Base-by-base conservation (phyloP, 2,113 vertebrate species). In the Forbesichthys agassizii region DNA sequence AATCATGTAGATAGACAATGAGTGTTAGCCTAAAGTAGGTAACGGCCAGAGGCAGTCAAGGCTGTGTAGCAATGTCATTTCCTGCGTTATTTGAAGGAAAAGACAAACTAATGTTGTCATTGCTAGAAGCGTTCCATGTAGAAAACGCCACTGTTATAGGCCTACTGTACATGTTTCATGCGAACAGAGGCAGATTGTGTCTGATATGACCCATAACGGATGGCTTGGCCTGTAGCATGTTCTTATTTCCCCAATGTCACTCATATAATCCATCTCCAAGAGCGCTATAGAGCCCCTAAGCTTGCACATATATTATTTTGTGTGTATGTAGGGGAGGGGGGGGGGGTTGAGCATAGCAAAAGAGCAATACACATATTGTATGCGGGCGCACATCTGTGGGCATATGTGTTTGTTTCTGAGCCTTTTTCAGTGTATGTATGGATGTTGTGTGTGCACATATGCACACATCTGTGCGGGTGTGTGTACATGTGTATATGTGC, bases 241-340 rank as follows among this genome's bases (percentile, higher is more conserved):
- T 84, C 90, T 93, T 92, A 92, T 93, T 92, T 92, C 88, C 90
- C 87, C 87, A 82, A 88, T 86, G 92, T 90, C 90, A 89, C 82
- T 83, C 85, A 81, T 72, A 81, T 89, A 86, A 92, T 91, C 90
- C 84, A 87, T 88, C 88, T 88, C 75, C 48, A 55, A 74, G 71
- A 80, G 75, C 80, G 55, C 62, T 68, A 73, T 27, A 42, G 36
- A 42, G 36, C 36, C 75, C 52, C 27, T 54, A 11, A 79, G 82
- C 81, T 77, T 77, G 69, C 68, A 75, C 62, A 69, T 74, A 65
- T 72, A 68, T 72, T 76, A 75, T 74, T 46, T 68, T 52, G 49
- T 61, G 68, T 61, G 58, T 69, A 27, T 69, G 67, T 69, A 16
- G 67, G 60, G 57, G 53, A 16, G 16, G 27, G 27, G 49, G 46